Base-by-base conservation (phyloP, 2,888 invertebrate species). In the Hypena proboscidalis region DNA sequence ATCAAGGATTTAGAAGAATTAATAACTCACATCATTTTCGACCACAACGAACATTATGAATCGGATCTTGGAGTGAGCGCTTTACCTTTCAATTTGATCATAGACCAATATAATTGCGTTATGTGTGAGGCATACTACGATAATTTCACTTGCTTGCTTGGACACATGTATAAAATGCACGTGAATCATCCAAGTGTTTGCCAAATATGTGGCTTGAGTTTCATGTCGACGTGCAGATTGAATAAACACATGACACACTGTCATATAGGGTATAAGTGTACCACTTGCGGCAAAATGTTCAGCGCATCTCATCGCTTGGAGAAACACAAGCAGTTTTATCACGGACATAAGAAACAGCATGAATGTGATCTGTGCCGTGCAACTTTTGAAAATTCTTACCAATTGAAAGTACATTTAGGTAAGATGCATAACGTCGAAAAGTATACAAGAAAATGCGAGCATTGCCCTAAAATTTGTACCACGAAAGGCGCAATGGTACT, bases 401-500 rank as follows among this genome's bases (percentile, higher is more conserved):
- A 77, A 37, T 40, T 85, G 1, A 85, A 83, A 59, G 86, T 84
- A 0, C 88, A 88, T 50, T 67, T 87, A 71, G 85, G 87, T 0
- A 86, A 81, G 26, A 68, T 77, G 9, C 88, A 88, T 32, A 84
- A 85, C 14, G 88, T 86, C 0, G 84, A 80, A 19, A 85, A 83
- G 29, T 85, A 82, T 27, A 67, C 62, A 3, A 73, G 85, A 0
- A 77, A 81, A 56, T 88, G 88, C 39, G 76, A 84, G n/a, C 60
- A 76, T 3, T 85, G 93, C 70, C 77, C 91, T 26, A 87, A 85
- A 58, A 54, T 86, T 22, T 83, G 83, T 10, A 78, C 77, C 0
- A 87, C 87, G 0, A 92, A 92, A 78, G 92, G 92, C 0, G 92
- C 92, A 0, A 79, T 93, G 71, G 56, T 89, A 0, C 72, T 92